These are phyloP conservation scores for Phortica magna DNA, from an alignment of 2,888 invertebrate genomes.

Conservation along the genomic window DNA sequence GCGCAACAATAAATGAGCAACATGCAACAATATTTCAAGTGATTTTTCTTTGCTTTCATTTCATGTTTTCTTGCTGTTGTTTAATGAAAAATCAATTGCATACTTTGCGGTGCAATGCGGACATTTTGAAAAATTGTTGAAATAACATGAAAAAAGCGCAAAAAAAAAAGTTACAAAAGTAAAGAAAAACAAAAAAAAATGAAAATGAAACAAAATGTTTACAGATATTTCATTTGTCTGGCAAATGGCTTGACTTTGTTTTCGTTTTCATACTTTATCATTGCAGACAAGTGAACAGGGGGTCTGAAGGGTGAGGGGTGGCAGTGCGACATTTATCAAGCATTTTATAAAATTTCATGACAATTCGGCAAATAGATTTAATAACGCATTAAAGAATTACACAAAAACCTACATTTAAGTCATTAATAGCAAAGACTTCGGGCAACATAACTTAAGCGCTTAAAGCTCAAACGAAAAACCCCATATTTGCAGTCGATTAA, in stretches of 20 bases:
- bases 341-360: too few relatives aligned
- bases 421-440: not conserved
- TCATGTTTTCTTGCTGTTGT: not conserved
- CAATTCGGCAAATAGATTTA: not conserved
- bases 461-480: constrained; percentile 5
- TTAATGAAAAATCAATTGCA: constrained; percentile 40
- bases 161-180: not conserved
- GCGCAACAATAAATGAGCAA: constrained; percentile 5
- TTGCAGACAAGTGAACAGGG: too few relatives aligned
- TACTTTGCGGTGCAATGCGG: constrained; percentile 34
- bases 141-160: not conserved
- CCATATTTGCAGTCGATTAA: constrained; percentile 32
- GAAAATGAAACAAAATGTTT: constrained; percentile 14
- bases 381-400: not conserved
- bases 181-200: not conserved
- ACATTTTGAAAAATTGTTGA: constrained; percentile 35
- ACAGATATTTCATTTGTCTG: constrained; percentile 31
- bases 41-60: constrained; percentile 9
- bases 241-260: constrained; percentile 1
- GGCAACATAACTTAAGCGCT: not conserved
- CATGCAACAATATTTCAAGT: constrained; percentile 11
- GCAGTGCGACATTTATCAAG: too few relatives aligned
- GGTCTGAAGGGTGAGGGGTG: too few relatives aligned
- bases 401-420: not conserved
- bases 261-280: not conserved